Percentiles rank a stretch among this genome's conserved stretches.
phyloP scores from a whole-genome alignment of 2,797 vertebrate genomes.

The Miichthys miiuy region DNA sequence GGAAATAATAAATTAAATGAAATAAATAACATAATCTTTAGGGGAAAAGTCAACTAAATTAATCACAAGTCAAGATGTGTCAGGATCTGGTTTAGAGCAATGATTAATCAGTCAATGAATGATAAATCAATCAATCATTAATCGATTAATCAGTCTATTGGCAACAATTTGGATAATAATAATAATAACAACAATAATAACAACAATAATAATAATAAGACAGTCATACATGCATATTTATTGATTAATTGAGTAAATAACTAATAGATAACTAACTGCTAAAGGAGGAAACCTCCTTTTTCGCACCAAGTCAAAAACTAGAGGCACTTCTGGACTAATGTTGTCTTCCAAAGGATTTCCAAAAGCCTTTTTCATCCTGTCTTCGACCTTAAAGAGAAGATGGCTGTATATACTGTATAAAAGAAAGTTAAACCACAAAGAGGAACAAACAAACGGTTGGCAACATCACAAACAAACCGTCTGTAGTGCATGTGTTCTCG shows the following conservation, averaged over 20 bases:
- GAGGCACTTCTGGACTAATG: background rate
- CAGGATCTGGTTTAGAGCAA: background rate
- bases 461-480: background rate
- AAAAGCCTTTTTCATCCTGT: background rate
- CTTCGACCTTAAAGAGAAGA: background rate
- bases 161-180: background rate
- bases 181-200: background rate
- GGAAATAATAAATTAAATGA: background rate
- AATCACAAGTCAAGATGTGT: background rate
- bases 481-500: background rate
- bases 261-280: background rate
- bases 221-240: background rate
- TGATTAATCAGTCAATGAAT: background rate
- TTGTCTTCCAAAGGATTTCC: slow-evolving; percentile 1
- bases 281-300: background rate
- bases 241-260: background rate
- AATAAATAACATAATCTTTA: no score
- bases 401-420: background rate
- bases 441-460: background rate
- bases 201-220: no score
- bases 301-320: background rate
- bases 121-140: background rate
- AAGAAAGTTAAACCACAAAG: background rate
- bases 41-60: background rate
- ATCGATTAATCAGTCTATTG: background rate